Evolutionary conservation across 2,797 vertebrate species (phyloP).

Genomic region (Peromyscus nudipes): DNA sequence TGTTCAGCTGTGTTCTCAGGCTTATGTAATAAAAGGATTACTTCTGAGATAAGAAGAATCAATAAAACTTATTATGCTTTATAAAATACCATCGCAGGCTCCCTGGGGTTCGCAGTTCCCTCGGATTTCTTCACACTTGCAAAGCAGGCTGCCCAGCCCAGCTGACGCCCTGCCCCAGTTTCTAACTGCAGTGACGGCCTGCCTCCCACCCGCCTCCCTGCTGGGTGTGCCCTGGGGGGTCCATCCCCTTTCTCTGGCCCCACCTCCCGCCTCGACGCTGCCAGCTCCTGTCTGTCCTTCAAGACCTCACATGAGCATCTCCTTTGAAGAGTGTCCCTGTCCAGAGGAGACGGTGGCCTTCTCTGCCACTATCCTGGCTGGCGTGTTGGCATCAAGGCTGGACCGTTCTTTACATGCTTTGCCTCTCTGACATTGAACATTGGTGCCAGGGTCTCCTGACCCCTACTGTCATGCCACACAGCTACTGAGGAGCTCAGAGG

Average conservation of each 20-base stretch:
- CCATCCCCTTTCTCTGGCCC: neutral
- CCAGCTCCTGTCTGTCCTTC: neutral
- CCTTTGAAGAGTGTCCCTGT: neutral
- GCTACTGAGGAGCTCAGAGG: neutral
- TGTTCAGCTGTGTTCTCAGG: constrained; percentile 32
- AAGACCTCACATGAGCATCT: rapidly evolving
- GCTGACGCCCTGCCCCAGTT: neutral
- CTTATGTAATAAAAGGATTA: constrained; percentile 51
- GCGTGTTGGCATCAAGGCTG: neutral
- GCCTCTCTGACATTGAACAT: rapidly evolving
- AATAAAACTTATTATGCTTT: constrained; percentile 48
- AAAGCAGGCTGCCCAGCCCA: neutral
- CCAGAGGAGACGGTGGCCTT: rapidly evolving
- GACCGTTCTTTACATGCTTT: neutral
- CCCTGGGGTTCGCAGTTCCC: neutral
- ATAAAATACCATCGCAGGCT: neutral
- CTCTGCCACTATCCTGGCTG: rapidly evolving
- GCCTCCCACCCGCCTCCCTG: neutral
- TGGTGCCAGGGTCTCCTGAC: neutral
- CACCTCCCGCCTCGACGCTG: neutral
- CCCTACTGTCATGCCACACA: neutral
- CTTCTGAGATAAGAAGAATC: constrained; percentile 61
- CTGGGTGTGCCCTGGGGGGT: neutral
- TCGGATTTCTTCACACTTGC: neutral
- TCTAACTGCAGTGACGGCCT: neutral